Percentiles rank a stretch among this genome's conserved stretches.
Evolutionary conservation across 2,797 vertebrate species (phyloP).

Genomic region (Xiphophorus birchmanni): DNA sequence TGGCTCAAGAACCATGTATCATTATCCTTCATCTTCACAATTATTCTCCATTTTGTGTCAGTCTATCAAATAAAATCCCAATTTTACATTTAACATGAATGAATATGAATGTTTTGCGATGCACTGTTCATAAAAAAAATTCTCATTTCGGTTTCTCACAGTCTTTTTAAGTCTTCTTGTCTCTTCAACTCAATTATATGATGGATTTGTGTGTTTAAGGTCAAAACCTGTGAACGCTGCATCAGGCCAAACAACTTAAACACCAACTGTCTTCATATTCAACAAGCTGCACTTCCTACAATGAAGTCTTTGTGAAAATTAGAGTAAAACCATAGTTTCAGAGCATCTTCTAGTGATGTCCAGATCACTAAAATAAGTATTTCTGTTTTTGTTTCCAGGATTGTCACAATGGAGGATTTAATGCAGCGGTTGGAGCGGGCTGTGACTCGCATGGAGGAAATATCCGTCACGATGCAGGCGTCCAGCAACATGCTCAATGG

Average conservation of each 20-base stretch:
- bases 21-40: not conserved
- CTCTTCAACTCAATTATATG: constrained; percentile 1
- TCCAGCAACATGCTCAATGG: constrained; percentile 75
- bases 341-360: not conserved
- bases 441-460: constrained; percentile 88
- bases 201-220: constrained; percentile 18
- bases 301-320: constrained; percentile 8
- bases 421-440: constrained; percentile 92
- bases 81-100: not conserved
- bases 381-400: constrained; percentile 45
- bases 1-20: not conserved
- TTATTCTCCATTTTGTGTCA: not conserved
- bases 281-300: not conserved
- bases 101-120: not conserved
- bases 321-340: not conserved
- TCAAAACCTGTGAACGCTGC: constrained; percentile 24
- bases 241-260: constrained; percentile 26
- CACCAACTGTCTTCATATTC: constrained; percentile 29
- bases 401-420: constrained; percentile 81
- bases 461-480: constrained; percentile 78
- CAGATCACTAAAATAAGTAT: not conserved
- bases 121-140: not conserved
- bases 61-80: not conserved
- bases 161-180: not conserved
- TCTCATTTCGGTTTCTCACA: not conserved